phyloP scores from a whole-genome alignment of 2,113 vertebrate species.

The Aramus guarauna region DNA sequence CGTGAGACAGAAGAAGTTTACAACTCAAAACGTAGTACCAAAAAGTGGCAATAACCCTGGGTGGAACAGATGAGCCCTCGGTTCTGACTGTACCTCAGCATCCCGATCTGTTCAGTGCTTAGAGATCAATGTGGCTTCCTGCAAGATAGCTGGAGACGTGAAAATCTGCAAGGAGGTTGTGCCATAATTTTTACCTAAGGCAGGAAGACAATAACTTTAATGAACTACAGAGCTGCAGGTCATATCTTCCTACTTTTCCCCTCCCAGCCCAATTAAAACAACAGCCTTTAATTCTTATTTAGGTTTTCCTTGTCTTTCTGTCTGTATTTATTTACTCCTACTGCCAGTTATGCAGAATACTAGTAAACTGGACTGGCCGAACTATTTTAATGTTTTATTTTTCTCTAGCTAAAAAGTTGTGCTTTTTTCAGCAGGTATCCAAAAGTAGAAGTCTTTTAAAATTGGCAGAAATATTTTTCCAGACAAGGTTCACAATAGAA shows the following conservation, averaged over 20 bases:
- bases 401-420: background rate
- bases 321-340: background rate
- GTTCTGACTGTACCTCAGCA: background rate
- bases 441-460: background rate
- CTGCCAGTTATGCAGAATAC: background rate
- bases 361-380: background rate
- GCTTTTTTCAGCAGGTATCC: background rate
- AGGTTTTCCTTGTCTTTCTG: background rate
- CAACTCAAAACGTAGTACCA: slow-evolving; percentile 4
- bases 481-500: background rate
- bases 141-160: background rate
- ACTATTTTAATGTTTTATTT: background rate
- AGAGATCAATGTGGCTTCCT: background rate
- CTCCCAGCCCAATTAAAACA: slow-evolving; percentile 37
- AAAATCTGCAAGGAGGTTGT: background rate
- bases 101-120: background rate
- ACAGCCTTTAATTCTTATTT: slow-evolving; percentile 3
- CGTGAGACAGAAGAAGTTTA: background rate
- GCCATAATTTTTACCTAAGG: background rate
- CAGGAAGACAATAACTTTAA: background rate
- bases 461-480: background rate
- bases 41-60: background rate
- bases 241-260: background rate
- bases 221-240: slow-evolving; percentile 18
- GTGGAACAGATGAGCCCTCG: background rate